These are phyloP conservation scores for Cosmorhoe ocellata DNA, from an alignment of 2,888 invertebrate genomes.

Conservation along the genomic window DNA sequence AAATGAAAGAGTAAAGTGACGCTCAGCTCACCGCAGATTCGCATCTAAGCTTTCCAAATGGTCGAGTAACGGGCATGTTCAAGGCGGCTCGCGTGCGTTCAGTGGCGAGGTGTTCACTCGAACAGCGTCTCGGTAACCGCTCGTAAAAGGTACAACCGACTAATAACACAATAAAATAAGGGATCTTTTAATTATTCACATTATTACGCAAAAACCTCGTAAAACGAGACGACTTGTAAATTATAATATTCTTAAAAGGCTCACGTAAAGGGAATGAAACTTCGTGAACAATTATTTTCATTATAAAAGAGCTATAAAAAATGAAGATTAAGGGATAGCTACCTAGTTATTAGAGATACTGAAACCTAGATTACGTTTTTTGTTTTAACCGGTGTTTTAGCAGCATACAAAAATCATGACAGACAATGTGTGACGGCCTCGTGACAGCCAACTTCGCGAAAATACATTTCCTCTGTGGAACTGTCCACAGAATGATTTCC, in stretches of 20 bases:
- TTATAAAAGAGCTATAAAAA: constrained; percentile 1
- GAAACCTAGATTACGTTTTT: not conserved
- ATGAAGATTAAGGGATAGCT: not conserved
- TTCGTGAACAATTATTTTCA: constrained; percentile 4
- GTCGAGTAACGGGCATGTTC: not conserved
- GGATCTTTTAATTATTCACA: constrained; percentile 33
- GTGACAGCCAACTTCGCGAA: constrained; percentile 12
- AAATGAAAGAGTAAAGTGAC: too few relatives aligned
- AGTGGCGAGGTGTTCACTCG: constrained; percentile 8
- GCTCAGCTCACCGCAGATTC: not conserved
- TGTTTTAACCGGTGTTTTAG: too few relatives aligned
- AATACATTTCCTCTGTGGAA: constrained; percentile 16
- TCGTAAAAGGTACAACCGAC: constrained; percentile 25
- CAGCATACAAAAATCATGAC: constrained; percentile 33
- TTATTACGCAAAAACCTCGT: constrained; percentile 33
- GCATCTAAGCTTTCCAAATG: not conserved
- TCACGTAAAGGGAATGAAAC: constrained; percentile 15
- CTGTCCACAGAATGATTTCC: too few relatives aligned
- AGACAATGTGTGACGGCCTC: constrained; percentile 27
- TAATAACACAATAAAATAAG: constrained; percentile 37
- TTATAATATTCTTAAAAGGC: constrained; percentile 29
- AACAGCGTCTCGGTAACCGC: constrained; percentile 15
- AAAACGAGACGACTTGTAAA: constrained; percentile 27
- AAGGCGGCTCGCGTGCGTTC: too few relatives aligned
- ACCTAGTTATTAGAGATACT: not conserved